Percentiles rank a stretch among this genome's conserved stretches.
Evolutionary conservation across 2,113 vertebrate genomes (phyloP).

Genomic region (Oriolus oriolus): DNA sequence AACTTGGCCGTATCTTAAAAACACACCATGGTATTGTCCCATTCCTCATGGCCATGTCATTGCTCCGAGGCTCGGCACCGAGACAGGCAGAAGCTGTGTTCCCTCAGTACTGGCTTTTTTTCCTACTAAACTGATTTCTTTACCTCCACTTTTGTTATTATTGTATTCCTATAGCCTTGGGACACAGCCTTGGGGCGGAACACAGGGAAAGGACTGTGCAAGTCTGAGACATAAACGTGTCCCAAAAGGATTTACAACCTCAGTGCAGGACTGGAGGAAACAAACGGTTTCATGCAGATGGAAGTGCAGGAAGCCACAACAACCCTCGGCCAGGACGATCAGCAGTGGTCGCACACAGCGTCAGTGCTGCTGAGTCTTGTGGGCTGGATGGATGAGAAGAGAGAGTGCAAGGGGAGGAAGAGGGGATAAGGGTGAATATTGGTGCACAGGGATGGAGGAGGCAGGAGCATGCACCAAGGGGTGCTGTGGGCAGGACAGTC

Average conservation of each 20-base stretch:
- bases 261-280: not conserved
- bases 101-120: not conserved
- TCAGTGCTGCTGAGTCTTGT: not conserved
- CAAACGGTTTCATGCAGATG: rapidly evolving
- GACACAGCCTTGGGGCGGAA: not conserved
- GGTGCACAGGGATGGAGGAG: not conserved
- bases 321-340: rapidly evolving
- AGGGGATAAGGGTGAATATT: rapidly evolving
- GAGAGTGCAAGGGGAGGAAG: not conserved
- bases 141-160: not conserved
- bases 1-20: not conserved
- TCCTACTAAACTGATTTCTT: not conserved
- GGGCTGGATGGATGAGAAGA: not conserved
- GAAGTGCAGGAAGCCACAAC: not conserved
- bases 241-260: not conserved
- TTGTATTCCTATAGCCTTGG: not conserved
- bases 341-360: rapidly evolving
- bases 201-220: not conserved
- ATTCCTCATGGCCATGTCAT: rapidly evolving
- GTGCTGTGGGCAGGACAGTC: not conserved
- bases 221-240: not conserved
- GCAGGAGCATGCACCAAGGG: not conserved
- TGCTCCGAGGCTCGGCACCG: rapidly evolving
- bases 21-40: not conserved
- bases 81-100: not conserved